A percentile compares a stretch with the other conserved stretches of the same genome.
phyloP scores from a whole-genome alignment of 35 echinoderm and acorn worm species.

The Eucidaris tribuloides region DNA sequence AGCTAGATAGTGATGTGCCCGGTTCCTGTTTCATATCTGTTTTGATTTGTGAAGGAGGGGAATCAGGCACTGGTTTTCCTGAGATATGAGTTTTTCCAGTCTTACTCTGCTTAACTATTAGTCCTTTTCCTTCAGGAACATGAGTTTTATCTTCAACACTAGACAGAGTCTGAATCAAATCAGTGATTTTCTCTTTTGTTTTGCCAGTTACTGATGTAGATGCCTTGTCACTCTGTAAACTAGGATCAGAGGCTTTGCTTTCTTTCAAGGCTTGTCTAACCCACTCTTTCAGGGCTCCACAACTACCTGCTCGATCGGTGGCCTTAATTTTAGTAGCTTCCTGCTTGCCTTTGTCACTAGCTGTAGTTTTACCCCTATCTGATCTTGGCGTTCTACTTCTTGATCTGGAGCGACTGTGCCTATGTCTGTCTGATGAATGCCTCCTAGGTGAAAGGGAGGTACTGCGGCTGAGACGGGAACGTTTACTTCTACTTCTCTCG shows the following conservation, averaged over 20 bases:
- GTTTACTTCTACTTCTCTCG: constrained; percentile 36
- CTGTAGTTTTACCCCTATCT: constrained; percentile 30
- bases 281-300: constrained; percentile 67
- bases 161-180: constrained; percentile 73
- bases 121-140: constrained; percentile 66
- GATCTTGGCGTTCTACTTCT: constrained; percentile 65
- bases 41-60: not conserved
- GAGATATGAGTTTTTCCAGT: constrained; percentile 72
- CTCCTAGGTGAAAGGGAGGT: constrained; percentile 54
- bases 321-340: constrained; percentile 29
- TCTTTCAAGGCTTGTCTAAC: constrained; percentile 85
- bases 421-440: constrained; percentile 44
- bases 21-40: not conserved
- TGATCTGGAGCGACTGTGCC: constrained; percentile 66
- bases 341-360: constrained; percentile 37
- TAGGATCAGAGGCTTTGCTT: constrained; percentile 74
- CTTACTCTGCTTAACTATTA: constrained; percentile 66
- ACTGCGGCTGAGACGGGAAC: constrained; percentile 34
- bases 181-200: constrained; percentile 80
- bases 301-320: constrained; percentile 27
- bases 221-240: constrained; percentile 50
- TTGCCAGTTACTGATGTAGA: constrained; percentile 40
- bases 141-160: constrained; percentile 82
- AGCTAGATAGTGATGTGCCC: not conserved
- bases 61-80: constrained; percentile 62